A percentile compares a stretch with the other conserved stretches of the same genome.
Evolutionary conservation across 2,113 vertebrate genomes (phyloP).

Genomic region (Apus apus): DNA sequence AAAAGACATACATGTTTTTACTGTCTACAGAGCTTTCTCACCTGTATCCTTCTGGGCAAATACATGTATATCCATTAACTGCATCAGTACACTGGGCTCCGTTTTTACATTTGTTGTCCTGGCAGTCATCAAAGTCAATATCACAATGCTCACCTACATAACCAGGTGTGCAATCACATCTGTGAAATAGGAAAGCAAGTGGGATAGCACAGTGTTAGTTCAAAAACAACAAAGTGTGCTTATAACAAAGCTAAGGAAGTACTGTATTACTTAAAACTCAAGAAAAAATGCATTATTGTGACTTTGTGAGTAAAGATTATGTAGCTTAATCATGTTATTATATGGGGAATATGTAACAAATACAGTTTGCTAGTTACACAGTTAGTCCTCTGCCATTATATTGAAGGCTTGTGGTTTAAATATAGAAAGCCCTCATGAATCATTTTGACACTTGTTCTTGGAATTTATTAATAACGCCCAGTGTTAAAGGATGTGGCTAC

Average conservation of each 20-base stretch:
- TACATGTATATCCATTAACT: conserved; percentile 92
- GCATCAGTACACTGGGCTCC: conserved; percentile 93
- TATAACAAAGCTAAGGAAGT: neutral
- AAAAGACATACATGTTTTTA: neutral
- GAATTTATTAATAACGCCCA: neutral
- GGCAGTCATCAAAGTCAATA: conserved; percentile 91
- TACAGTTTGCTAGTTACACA: neutral
- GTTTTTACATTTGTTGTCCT: conserved; percentile 94
- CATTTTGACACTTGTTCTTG: neutral
- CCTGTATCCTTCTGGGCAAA: conserved; percentile 95
- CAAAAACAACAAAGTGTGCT: neutral
- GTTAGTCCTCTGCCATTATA: neutral
- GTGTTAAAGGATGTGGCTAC: neutral
- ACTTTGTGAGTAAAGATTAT: neutral
- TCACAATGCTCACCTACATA: conserved; percentile 94
- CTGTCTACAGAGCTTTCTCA: conserved; percentile 28
- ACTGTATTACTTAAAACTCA: neutral
- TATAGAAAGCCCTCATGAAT: conserved; percentile 9
- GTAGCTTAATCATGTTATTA: neutral
- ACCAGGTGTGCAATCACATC: conserved; percentile 96
- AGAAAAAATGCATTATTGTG: neutral
- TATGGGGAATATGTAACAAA: neutral
- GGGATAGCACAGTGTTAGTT: neutral
- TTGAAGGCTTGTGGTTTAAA: neutral
- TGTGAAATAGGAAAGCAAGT: conserved; percentile 54